A percentile compares a stretch with the other conserved stretches of the same genome.
phyloP scores from a whole-genome alignment of 1,140 invertebrate species.

The Sinella curviseta region DNA sequence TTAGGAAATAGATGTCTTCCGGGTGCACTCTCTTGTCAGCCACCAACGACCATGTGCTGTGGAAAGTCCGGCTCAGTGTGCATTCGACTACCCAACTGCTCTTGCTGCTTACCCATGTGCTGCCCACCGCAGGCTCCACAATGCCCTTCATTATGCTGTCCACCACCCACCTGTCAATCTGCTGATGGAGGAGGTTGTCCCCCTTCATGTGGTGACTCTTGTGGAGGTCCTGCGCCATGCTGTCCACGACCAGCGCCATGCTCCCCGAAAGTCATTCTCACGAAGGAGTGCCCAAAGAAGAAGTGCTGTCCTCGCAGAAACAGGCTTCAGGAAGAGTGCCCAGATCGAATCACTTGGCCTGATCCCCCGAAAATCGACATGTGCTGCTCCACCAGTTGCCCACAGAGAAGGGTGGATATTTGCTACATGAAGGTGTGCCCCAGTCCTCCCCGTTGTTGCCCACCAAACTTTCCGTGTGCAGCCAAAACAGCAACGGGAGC shows the following conservation, averaged over 20 bases:
- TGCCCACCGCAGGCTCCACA: background rate
- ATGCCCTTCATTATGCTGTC: background rate
- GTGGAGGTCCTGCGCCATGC: background rate
- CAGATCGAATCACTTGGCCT: background rate
- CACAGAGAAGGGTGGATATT: background rate
- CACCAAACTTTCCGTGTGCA: background rate
- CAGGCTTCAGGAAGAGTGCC: background rate
- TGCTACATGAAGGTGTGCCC: constrained; percentile 9
- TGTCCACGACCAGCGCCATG: background rate
- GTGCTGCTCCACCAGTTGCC: constrained; percentile 4
- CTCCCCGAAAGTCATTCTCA: background rate
- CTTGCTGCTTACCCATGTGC: too few species aligned
- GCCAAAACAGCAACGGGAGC: background rate
- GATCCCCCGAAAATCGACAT: constrained; percentile 11
- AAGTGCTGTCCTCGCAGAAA: background rate
- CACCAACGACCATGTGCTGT: background rate
- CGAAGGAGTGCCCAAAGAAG: background rate
- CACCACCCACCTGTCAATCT: background rate
- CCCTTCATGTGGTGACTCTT: background rate
- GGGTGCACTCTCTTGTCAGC: too few species aligned
- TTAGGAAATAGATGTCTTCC: too few species aligned
- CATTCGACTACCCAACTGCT: background rate
- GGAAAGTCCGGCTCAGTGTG: background rate
- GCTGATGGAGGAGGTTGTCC: background rate
- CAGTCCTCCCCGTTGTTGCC: background rate